Conservation (phyloP, 2,888 invertebrate genomes). For the Synanthedon myopaeformis region DNA sequence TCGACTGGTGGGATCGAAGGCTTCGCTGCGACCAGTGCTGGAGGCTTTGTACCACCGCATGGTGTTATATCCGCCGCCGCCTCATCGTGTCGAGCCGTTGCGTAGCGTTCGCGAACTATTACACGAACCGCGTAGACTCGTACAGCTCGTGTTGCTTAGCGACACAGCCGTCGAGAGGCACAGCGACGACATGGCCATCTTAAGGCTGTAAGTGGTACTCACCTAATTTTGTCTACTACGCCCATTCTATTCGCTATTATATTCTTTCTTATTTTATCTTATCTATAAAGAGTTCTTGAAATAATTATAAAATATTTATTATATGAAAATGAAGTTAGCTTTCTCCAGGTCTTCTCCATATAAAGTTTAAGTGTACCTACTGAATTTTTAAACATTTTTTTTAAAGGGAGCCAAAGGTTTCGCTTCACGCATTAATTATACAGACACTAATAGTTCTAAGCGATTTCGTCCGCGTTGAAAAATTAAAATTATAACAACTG, state of each 20-base stretch:
- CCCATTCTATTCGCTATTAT: neutral
- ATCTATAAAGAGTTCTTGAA: too few relatives aligned
- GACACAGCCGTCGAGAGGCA: conserved; percentile 69
- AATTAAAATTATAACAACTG: too few relatives aligned
- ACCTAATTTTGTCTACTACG: neutral
- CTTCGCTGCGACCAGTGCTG: conserved; percentile 88
- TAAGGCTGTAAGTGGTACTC: conserved; percentile 75
- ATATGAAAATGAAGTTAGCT: too few relatives aligned
- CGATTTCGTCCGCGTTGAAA: too few relatives aligned
- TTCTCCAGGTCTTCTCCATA: too few relatives aligned
- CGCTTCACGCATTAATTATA: too few relatives aligned
- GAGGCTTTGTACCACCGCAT: conserved; percentile 95
- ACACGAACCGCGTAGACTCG: conserved; percentile 81
- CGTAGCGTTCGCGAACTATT: conserved; percentile 85
- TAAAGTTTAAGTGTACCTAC: too few relatives aligned
- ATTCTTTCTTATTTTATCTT: too few relatives aligned
- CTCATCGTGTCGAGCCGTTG: conserved; percentile 87
- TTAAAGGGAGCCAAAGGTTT: too few relatives aligned
- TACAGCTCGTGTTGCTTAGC: conserved; percentile 79
- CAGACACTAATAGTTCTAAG: too few relatives aligned
- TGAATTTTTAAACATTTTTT: too few relatives aligned
- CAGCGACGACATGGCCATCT: conserved; percentile 84
- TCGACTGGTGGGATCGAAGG: conserved; percentile 87
- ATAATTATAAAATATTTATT: too few relatives aligned
- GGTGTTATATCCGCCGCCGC: conserved; percentile 87